These are phyloP conservation scores for Diplodus sargus DNA, from an alignment of 2,797 vertebrate genomes.

Conservation along the genomic window DNA sequence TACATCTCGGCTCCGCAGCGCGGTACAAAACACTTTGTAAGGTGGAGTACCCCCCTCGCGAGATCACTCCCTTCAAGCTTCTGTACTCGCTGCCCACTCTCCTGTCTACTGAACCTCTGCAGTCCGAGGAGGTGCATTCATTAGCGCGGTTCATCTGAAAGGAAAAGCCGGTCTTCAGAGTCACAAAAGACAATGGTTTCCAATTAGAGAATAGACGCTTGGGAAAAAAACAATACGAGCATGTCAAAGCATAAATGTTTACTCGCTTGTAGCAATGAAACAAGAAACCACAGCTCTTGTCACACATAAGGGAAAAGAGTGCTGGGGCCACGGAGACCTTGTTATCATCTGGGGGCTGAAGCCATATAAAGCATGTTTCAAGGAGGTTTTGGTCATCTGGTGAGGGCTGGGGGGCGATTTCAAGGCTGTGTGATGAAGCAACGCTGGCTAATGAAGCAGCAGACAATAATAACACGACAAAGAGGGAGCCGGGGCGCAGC, in stretches of 20 bases:
- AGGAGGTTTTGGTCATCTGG: slow-evolving; percentile 62
- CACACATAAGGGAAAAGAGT: slow-evolving; percentile 37
- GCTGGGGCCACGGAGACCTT: slow-evolving; percentile 42
- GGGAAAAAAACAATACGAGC: slow-evolving; percentile 47
- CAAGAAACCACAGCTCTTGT: slow-evolving; percentile 56
- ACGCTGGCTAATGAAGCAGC: slow-evolving; percentile 75
- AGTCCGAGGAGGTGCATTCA: slow-evolving; percentile 53
- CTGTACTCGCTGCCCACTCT: slow-evolving; percentile 40
- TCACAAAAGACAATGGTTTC: slow-evolving; percentile 62
- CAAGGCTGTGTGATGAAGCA: slow-evolving; percentile 75
- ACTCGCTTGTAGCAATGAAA: slow-evolving; percentile 56
- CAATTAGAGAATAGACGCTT: slow-evolving; percentile 61
- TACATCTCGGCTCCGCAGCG: slow-evolving; percentile 47
- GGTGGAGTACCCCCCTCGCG: slow-evolving; percentile 38
- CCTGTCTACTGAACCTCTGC: slow-evolving; percentile 26
- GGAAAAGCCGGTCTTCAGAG: slow-evolving; percentile 29
- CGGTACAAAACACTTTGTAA: slow-evolving; percentile 48
- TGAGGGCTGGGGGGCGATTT: slow-evolving; percentile 59
- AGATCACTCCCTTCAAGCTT: slow-evolving; percentile 23
- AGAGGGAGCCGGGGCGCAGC: slow-evolving; percentile 34
- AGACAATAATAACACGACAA: slow-evolving; percentile 66
- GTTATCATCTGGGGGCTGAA: slow-evolving; percentile 62
- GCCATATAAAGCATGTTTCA: slow-evolving; percentile 54
- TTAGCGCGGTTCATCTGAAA: slow-evolving; percentile 55
- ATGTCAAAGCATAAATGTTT: slow-evolving; percentile 68